Evolutionary conservation across 2,888 invertebrate species (phyloP).

Genomic region (Amphipyra berbera): DNA sequence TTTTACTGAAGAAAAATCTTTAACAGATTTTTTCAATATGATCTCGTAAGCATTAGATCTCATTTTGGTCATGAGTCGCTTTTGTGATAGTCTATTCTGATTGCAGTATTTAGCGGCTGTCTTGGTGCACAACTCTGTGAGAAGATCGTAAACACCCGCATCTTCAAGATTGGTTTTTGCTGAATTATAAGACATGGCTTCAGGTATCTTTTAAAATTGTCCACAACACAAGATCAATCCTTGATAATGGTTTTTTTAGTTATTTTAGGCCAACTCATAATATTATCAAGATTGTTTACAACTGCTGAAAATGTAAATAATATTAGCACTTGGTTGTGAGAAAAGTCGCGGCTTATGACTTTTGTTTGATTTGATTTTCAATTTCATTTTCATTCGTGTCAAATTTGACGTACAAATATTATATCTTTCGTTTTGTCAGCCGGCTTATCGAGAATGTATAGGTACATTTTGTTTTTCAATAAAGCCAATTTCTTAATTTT

Average conservation of each 20-base stretch:
- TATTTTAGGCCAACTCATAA: constrained; percentile 3
- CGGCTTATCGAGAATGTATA: too few relatives aligned
- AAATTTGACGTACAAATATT: too few relatives aligned
- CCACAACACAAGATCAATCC: background rate
- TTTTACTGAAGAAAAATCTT: constrained; percentile 63
- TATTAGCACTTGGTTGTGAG: background rate
- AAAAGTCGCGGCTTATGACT: too few relatives aligned
- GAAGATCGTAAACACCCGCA: constrained; percentile 78
- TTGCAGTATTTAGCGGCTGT: constrained; percentile 74
- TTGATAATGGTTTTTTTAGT: background rate
- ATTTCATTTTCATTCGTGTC: too few relatives aligned
- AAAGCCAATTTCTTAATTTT: too few relatives aligned
- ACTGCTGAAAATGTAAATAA: background rate
- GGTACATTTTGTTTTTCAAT: too few relatives aligned
- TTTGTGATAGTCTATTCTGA: constrained; percentile 74
- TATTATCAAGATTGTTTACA: background rate
- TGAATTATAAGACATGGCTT: constrained; percentile 36
- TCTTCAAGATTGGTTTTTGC: constrained; percentile 59
- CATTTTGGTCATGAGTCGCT: constrained; percentile 75
- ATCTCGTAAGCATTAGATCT: constrained; percentile 82
- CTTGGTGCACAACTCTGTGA: constrained; percentile 80
- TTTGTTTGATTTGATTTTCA: too few relatives aligned
- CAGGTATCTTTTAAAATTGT: background rate
- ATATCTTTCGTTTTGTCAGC: too few relatives aligned
- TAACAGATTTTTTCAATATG: constrained; percentile 77